These are phyloP conservation scores for Formica aserva DNA, from an alignment of 2,888 invertebrate species.

Conservation along the genomic window DNA sequence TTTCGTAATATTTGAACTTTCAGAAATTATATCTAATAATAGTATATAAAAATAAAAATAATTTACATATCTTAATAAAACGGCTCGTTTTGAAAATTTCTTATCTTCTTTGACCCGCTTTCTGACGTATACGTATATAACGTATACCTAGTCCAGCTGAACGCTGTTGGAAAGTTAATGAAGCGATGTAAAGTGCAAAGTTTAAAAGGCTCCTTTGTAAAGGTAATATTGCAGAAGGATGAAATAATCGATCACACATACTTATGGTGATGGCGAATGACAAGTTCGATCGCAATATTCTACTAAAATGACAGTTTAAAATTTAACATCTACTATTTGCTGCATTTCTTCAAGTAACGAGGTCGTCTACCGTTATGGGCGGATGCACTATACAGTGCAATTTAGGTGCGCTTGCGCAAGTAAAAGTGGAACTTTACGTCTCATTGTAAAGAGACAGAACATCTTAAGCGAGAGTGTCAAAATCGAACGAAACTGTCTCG, in stretches of 20 bases:
- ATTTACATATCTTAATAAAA: slow-evolving; percentile 15
- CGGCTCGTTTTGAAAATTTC: slow-evolving; percentile 4
- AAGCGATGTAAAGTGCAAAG: slow-evolving; percentile 41
- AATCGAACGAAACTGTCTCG: slow-evolving; percentile 10
- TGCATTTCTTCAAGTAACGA: slow-evolving; percentile 40
- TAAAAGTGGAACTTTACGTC: slow-evolving; percentile 35
- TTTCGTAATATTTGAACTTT: slow-evolving; percentile 11
- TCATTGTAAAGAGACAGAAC: slow-evolving; percentile 17
- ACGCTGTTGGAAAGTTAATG: slow-evolving; percentile 42
- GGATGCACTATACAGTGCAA: slow-evolving; percentile 42
- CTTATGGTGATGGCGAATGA: background rate
- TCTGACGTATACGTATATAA: background rate
- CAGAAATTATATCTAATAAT: slow-evolving; percentile 21
- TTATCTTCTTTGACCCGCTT: slow-evolving; percentile 21
- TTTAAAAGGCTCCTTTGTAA: slow-evolving; percentile 15
- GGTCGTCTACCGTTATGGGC: slow-evolving; percentile 37
- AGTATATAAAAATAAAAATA: background rate
- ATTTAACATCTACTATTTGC: background rate
- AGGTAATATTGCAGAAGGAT: background rate
- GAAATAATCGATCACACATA: slow-evolving; percentile 14
- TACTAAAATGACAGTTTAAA: background rate
- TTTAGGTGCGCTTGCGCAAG: slow-evolving; percentile 47
- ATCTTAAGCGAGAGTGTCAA: slow-evolving; percentile 15
- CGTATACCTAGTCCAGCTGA: background rate
- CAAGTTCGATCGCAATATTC: background rate